Evolutionary conservation across 2,113 vertebrate genomes (phyloP), one percentile per base, ranked within the genome.

Genomic region (Peromyscus polionotus): DNA sequence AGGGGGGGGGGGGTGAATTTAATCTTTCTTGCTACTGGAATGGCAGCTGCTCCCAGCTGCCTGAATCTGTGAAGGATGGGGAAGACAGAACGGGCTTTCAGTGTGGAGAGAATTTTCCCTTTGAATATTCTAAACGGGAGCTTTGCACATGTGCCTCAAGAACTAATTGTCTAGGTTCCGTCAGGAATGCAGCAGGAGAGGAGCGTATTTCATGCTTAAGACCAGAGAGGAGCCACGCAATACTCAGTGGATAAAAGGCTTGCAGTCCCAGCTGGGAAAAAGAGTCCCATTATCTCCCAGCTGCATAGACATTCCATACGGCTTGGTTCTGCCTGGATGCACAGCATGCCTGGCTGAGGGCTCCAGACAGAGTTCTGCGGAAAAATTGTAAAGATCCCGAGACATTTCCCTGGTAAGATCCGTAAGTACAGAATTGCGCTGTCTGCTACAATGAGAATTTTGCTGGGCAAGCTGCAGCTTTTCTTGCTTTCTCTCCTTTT

Each of bases 281-380:
- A 98, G 94, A 97, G 84, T 98, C 98, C 98, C 97, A 98, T 96
- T 98, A 97, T 98, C 98, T 98, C 97, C 98, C 98, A 98, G 98
- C 98, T 98, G 98, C 98, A 98, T 83, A 98, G 98, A 98, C 98
- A 98, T 98, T 98, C 98, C 98, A 93, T 95, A 98, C 97, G 96
- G 98, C 98, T 98, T 95, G 96, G 98, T 99, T 99, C 98, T 98
- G 99, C 99, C 99, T 99, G 98, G 98, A 98, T 99, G 99, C 98
- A 97, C 98, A 84, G 98, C 96, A 98, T 98, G 98, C 98, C 98
- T 98, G 75, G 96, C 98, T 92, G 98, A 96, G 97, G 98, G 98
- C 97, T 92, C 68, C 97, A 83, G 93, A 97, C 93, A 95, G 93
- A 90, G 98, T 98, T 98, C 98, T 97, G 98, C 98, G 98, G 75